These are phyloP conservation scores for Heteropelma amictum DNA, from an alignment of 2,888 invertebrate genomes.

Conservation along the genomic window DNA sequence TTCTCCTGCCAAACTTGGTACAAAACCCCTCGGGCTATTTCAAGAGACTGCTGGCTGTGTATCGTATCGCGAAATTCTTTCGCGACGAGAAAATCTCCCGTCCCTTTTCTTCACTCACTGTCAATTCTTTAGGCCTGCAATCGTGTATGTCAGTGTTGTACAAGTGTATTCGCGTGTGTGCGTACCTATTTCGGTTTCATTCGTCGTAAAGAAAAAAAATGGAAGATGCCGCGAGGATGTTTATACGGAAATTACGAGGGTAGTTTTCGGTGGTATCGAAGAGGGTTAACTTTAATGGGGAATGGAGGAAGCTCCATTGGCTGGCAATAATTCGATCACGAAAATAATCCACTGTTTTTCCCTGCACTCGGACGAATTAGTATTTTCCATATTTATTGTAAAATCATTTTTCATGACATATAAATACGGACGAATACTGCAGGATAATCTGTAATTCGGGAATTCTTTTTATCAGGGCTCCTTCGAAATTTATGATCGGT, in stretches of 20 bases:
- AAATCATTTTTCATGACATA: neutral
- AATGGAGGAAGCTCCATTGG: slow-evolving; percentile 49
- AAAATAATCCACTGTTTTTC: slow-evolving; percentile 1
- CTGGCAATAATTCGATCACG: slow-evolving; percentile 62
- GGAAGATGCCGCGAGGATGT: slow-evolving; percentile 57
- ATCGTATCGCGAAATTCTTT: slow-evolving; percentile 31
- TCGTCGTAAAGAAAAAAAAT: slow-evolving; percentile 15
- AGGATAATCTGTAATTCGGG: no score
- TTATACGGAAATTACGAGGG: slow-evolving; percentile 67
- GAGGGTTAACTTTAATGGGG: neutral
- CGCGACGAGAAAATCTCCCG: slow-evolving; percentile 33
- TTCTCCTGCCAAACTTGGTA: slow-evolving; percentile 70
- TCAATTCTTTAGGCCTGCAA: neutral
- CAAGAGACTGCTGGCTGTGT: slow-evolving; percentile 20
- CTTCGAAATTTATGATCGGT: no score
- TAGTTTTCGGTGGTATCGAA: slow-evolving; percentile 33
- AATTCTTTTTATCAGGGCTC: no score
- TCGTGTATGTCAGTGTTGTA: neutral
- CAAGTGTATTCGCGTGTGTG: neutral
- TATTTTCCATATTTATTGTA: neutral
- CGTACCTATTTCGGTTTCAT: neutral
- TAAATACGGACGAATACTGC: no score
- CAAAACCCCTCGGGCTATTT: slow-evolving; percentile 56
- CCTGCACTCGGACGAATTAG: neutral
- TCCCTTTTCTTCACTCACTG: slow-evolving; percentile 1